Base-by-base conservation (phyloP, 2,797 vertebrate species). In the Paedocypris micromegethes region DNA sequence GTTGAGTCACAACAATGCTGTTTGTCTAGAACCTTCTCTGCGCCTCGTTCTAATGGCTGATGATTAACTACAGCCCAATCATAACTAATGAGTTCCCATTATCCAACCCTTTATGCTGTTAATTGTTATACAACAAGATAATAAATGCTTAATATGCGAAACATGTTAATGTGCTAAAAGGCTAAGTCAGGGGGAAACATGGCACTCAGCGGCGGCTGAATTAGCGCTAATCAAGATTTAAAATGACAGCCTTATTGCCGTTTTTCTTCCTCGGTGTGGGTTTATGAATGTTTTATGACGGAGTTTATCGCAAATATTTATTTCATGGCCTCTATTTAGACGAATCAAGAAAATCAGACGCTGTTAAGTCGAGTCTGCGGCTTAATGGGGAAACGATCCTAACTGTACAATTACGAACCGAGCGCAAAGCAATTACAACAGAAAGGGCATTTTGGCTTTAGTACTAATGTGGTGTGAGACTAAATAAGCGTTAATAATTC, bases 151-250 rank as follows among this genome's bases (percentile, higher is more conserved):
- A 73, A 68, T 64, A 77, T 75, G 63, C 64, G 45, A 72, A 73
- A 75, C 74, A 78, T 74, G 72, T 66, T 72, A 75, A 77, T 76
- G 66, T 5, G 50, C 60, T 69, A 73, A 77, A 76, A 66, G 77
- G 76, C 66, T 55, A 71, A 75, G 54, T 74, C 71, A 72, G 57
- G 71, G 64, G 64, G 62, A 65, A 47, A 72, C 70, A 23, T 23
- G 23, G 23, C 23, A 23, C 23, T 23, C 66, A 56, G 67, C 58
- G 23, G 72, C 43, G 63, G 90, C 90, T 86, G 91, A 91, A 91
- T 91, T 90, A 88, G 86, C 86, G 84, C 83, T 89, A 91, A 91
- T 91, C 91, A 91, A 90, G 90, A 91, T 90, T 91, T 90, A 92
- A 85, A 72, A 69, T 65, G 63, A 75, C 80, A 66, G 72, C 61